Evolutionary conservation across 2,113 vertebrate species (phyloP).

Genomic region (Syngnathoides biaculeatus): DNA sequence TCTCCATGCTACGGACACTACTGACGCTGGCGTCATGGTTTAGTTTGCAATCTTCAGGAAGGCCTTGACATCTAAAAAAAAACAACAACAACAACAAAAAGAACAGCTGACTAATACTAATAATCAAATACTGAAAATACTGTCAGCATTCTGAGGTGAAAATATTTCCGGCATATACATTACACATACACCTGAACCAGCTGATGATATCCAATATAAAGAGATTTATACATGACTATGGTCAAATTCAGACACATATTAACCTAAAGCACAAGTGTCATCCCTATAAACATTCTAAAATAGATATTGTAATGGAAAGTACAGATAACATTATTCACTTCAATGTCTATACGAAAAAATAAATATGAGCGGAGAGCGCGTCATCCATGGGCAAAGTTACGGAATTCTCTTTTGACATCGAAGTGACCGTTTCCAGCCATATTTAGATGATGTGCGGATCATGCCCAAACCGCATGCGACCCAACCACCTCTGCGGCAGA

Average conservation of each 20-base stretch:
- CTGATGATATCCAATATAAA: background rate
- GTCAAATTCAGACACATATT: background rate
- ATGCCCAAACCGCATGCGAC: too few species aligned
- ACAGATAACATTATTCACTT: too few species aligned
- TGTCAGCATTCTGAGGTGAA: background rate
- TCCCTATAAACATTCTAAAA: too few species aligned
- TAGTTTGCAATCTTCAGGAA: conserved; percentile 33
- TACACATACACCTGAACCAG: background rate
- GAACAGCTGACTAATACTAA: background rate
- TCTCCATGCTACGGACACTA: background rate
- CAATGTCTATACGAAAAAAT: too few species aligned
- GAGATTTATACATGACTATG: background rate
- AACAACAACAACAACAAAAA: background rate
- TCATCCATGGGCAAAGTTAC: too few species aligned
- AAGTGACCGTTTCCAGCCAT: too few species aligned
- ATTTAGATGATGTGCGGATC: too few species aligned
- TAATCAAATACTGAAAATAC: background rate
- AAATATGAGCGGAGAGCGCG: too few species aligned
- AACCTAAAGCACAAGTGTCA: too few species aligned
- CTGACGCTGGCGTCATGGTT: background rate
- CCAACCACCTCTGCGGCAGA: too few species aligned
- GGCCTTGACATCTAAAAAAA: conserved; percentile 57
- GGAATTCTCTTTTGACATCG: too few species aligned
- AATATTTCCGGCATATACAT: background rate
- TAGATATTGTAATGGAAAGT: too few species aligned